Evolutionary conservation across 2,113 vertebrate species (phyloP).

Genomic region (Hydrolagus affinis): DNA sequence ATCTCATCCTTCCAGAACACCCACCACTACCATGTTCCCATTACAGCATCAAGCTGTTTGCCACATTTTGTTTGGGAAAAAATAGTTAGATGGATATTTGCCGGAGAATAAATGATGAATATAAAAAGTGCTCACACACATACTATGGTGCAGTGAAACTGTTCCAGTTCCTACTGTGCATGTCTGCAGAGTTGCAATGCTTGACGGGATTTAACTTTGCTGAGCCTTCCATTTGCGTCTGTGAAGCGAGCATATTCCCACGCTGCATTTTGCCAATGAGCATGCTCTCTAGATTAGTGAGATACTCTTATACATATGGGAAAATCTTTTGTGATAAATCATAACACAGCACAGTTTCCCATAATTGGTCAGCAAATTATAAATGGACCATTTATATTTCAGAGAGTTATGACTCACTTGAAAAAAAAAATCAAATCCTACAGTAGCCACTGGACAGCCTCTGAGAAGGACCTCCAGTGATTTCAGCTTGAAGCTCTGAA

Average conservation of each 20-base stretch:
- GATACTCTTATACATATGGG: conserved; percentile 4
- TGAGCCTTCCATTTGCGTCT: background rate
- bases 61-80: too few relatives aligned
- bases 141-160: background rate
- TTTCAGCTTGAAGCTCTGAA: background rate
- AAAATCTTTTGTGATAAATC: conserved; percentile 28
- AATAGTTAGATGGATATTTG: too few relatives aligned
- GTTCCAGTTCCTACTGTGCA: background rate
- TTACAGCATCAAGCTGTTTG: too few relatives aligned
- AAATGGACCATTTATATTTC: background rate
- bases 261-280: conserved; percentile 18
- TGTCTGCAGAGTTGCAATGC: background rate
- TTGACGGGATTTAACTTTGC: background rate
- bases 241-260: conserved; percentile 5
- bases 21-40: too few relatives aligned
- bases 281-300: conserved; percentile 8
- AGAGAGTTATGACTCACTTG: background rate
- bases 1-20: too few relatives aligned
- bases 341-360: conserved; percentile 15
- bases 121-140: too few relatives aligned
- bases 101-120: too few relatives aligned
- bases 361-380: conserved; percentile 3
- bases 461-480: background rate
- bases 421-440: background rate
- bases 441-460: background rate